phyloP scores from a whole-genome alignment of 1,140 invertebrate genomes.

The Galendromus occidentalis region DNA sequence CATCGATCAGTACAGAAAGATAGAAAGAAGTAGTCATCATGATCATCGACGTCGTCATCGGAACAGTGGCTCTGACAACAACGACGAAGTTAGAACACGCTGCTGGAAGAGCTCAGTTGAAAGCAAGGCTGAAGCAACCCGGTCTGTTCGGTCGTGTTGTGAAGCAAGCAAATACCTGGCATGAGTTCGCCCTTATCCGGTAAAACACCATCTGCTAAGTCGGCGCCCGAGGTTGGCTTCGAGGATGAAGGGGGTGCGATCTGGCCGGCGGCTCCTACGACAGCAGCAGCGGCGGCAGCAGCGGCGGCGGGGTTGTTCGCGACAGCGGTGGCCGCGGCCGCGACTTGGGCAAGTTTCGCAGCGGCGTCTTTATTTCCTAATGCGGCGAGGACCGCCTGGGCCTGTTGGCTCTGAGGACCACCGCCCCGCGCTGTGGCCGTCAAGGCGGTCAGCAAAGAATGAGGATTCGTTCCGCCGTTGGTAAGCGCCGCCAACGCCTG shows the following conservation, averaged over 20 bases:
- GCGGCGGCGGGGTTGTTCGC: constrained; percentile 13
- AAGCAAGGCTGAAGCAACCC: no score
- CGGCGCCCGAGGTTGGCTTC: background rate
- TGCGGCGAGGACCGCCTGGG: background rate
- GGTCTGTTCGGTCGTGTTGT: no score
- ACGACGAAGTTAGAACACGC: constrained; percentile 22
- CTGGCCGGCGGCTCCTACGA: constrained; percentile 17
- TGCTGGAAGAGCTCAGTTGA: background rate
- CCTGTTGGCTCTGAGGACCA: constrained; percentile 1
- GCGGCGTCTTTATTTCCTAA: constrained; percentile 7
- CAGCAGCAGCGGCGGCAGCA: background rate
- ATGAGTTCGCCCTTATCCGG: constrained; percentile 4
- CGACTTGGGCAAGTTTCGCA: constrained; percentile 19
- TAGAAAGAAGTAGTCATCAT: no score
- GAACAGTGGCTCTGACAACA: constrained; percentile 23
- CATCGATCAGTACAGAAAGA: no score
- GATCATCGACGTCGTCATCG: no score
- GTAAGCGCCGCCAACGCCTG: background rate
- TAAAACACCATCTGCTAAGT: background rate
- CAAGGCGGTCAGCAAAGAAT: background rate
- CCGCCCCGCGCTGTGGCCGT: background rate
- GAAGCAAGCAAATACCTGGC: constrained; percentile 10
- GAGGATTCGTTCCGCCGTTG: constrained; percentile 2
- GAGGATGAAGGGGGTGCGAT: constrained; percentile 27
- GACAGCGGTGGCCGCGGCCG: constrained; percentile 13